Evolutionary conservation across 2,888 invertebrate species (phyloP).

Genomic region (Lasius fuliginosus): DNA sequence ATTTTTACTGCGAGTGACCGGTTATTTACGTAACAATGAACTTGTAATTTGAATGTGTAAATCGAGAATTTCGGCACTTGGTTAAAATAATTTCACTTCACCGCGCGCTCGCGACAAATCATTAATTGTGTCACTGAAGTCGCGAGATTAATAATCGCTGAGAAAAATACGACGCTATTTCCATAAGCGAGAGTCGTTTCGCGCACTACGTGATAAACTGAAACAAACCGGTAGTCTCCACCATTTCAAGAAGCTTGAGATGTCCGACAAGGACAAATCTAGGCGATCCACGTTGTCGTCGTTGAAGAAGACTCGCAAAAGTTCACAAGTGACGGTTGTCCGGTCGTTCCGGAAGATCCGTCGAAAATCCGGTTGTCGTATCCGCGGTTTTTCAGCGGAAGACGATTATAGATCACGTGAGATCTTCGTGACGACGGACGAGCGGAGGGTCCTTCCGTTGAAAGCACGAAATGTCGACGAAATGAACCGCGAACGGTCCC

Average conservation of each 20-base stretch:
- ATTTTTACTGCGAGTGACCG: background rate
- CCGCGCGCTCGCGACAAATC: background rate
- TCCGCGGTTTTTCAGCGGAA: constrained; percentile 18
- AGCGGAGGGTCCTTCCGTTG: background rate
- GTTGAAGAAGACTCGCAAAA: background rate
- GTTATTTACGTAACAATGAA: constrained; percentile 15
- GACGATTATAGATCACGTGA: constrained; percentile 19
- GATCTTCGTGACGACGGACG: constrained; percentile 17
- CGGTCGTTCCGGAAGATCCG: background rate
- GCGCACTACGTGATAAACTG: constrained; percentile 6
- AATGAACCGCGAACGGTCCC: background rate
- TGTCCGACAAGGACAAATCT: background rate
- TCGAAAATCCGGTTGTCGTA: background rate
- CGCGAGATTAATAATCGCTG: background rate
- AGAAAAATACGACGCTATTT: background rate
- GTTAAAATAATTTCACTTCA: background rate
- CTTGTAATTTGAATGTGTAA: background rate
- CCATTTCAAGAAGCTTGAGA: background rate
- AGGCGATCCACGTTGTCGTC: background rate
- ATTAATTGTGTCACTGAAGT: background rate
- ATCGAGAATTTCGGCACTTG: background rate
- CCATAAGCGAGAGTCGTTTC: background rate
- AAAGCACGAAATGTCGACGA: background rate
- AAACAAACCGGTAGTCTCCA: background rate
- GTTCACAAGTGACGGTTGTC: background rate